Conservation (phyloP, 2,797 vertebrate genomes). For the Onychomys arenicola region DNA sequence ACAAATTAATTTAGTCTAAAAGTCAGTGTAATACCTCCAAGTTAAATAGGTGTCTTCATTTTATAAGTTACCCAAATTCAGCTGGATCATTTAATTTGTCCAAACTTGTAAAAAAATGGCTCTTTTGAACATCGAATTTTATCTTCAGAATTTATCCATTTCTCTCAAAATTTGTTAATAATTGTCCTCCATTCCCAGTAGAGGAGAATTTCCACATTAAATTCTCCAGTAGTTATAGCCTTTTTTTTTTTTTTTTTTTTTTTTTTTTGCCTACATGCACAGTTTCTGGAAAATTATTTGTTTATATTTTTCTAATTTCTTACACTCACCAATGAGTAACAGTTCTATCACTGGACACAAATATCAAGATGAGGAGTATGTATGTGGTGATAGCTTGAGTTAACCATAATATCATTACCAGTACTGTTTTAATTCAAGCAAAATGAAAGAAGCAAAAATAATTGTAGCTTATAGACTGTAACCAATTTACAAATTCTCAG, state of each 20-base stretch:
- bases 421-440: background rate
- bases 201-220: background rate
- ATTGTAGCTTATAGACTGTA: background rate
- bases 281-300: background rate
- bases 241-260: background rate
- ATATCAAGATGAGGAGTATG: background rate
- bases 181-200: background rate
- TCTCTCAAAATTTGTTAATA: background rate
- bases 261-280: background rate
- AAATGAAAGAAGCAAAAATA: background rate
- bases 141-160: background rate
- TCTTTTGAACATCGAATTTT: background rate
- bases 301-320: background rate
- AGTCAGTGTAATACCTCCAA: background rate
- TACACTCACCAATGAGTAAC: background rate
- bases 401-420: background rate
- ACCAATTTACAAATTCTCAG: background rate
- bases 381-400: background rate
- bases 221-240: background rate
- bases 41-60: background rate
- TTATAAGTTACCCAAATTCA: background rate
- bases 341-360: background rate
- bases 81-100: background rate
- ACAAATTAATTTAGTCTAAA: background rate
- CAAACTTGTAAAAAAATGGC: background rate